Conservation (phyloP, 2,113 vertebrate species). For the Lophius piscatorius region DNA sequence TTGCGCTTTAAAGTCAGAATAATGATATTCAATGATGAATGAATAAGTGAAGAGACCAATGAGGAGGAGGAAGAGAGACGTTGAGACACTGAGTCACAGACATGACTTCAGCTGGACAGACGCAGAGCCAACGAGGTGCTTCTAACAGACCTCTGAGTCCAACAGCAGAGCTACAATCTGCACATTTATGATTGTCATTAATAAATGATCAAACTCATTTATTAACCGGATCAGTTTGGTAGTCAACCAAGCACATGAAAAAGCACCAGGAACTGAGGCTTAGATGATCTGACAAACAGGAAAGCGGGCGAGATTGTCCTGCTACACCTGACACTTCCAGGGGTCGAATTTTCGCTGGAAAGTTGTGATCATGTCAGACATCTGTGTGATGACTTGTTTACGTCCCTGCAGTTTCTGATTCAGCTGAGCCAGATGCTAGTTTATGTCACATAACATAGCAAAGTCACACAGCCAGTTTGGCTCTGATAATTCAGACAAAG, state of each 20-base stretch:
- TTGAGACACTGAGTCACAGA: slow-evolving; percentile 56
- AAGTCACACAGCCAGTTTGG: slow-evolving; percentile 18
- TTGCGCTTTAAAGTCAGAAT: slow-evolving; percentile 18
- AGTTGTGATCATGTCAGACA: slow-evolving; percentile 11
- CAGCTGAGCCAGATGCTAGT: slow-evolving; percentile 15
- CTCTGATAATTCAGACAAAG: slow-evolving; percentile 12
- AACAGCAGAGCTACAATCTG: slow-evolving; percentile 24
- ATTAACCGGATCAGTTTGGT: slow-evolving; percentile 19
- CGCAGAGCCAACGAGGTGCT: slow-evolving; percentile 41
- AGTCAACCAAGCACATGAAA: slow-evolving; percentile 16
- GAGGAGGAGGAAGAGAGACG: slow-evolving; percentile 32
- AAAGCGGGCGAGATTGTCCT: slow-evolving; percentile 17
- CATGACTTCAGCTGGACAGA: slow-evolving; percentile 65
- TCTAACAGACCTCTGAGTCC: slow-evolving; percentile 48
- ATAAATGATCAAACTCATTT: slow-evolving; percentile 22
- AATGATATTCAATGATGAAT: slow-evolving; percentile 33
- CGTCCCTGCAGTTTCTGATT: too few relatives aligned
- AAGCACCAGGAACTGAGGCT: slow-evolving; percentile 11
- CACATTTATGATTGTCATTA: slow-evolving; percentile 10
- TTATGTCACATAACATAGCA: too few relatives aligned
- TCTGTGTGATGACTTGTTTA: slow-evolving; percentile 29
- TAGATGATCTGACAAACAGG: slow-evolving; percentile 18
- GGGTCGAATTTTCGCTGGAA: slow-evolving; percentile 18
- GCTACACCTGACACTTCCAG: slow-evolving; percentile 20
- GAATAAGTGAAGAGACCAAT: slow-evolving; percentile 24